Conservation (phyloP, 2,888 invertebrate genomes). For the Notodromas monacha region DNA sequence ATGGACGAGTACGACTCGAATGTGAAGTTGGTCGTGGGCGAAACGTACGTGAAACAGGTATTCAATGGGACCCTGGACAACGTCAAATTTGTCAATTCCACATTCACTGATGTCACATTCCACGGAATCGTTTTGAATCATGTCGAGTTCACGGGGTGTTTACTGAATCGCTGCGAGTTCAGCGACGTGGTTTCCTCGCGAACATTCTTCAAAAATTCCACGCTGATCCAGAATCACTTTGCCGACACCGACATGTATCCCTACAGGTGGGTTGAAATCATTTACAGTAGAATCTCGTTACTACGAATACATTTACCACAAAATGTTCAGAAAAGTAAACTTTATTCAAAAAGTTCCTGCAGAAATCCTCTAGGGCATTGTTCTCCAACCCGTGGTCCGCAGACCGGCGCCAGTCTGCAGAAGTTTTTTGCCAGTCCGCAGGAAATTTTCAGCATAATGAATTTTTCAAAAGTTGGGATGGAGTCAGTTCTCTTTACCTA, state of each 20-base stretch:
- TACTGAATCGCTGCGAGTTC: conserved; percentile 31
- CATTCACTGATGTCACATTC: conserved; percentile 30
- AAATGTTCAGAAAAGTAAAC: too few relatives aligned
- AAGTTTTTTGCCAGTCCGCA: too few relatives aligned
- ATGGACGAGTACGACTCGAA: conserved; percentile 14
- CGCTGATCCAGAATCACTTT: conserved; percentile 26
- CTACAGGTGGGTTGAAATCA: conserved; percentile 14
- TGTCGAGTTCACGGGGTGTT: conserved; percentile 32
- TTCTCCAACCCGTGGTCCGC: too few relatives aligned
- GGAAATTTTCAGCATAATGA: too few relatives aligned
- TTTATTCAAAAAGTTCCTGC: too few relatives aligned
- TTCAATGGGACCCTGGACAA: conserved; percentile 24
- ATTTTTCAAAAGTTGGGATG: too few relatives aligned
- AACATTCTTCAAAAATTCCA: conserved; percentile 27
- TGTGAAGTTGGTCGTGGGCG: conserved; percentile 13
- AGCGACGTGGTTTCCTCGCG: conserved; percentile 34
- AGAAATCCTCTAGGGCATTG: too few relatives aligned
- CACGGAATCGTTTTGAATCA: conserved; percentile 32
- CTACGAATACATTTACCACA: too few relatives aligned
- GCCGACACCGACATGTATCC: conserved; percentile 30
- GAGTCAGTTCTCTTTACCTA: too few relatives aligned
- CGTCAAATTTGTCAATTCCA: conserved; percentile 24
- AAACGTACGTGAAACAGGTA: too few relatives aligned
- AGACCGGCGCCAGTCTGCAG: too few relatives aligned
- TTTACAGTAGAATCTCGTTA: too few relatives aligned